phyloP scores from a whole-genome alignment of 2,888 invertebrate species.

The Leucophora obtusa region DNA sequence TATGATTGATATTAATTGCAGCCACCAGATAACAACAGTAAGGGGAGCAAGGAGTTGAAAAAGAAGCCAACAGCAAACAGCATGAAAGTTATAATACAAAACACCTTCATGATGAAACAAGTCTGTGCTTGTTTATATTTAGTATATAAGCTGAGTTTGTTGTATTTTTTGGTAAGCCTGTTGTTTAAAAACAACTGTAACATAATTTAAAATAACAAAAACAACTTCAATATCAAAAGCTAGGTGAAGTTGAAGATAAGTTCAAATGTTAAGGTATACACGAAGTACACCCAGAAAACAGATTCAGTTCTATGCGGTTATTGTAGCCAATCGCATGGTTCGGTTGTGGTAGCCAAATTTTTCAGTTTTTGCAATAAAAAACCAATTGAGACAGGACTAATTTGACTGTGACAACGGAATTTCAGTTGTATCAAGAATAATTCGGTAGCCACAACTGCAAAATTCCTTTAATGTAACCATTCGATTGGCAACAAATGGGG shows the following conservation, averaged over 20 bases:
- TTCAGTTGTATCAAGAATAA: too few species aligned
- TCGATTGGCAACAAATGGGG: too few species aligned
- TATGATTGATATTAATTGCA: slow-evolving; percentile 63
- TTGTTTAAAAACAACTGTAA: slow-evolving; percentile 13
- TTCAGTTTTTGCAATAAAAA: too few species aligned
- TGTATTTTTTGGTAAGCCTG: slow-evolving; percentile 13
- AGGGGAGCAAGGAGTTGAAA: slow-evolving; percentile 35
- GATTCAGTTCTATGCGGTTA: too few species aligned
- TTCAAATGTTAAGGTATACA: slow-evolving; percentile 34
- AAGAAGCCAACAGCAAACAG: not conserved
- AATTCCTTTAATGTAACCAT: too few species aligned
- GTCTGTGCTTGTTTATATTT: slow-evolving; percentile 13
- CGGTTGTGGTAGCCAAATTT: too few species aligned
- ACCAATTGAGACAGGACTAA: too few species aligned
- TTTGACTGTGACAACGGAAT: too few species aligned
- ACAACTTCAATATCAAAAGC: not conserved
- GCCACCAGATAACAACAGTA: slow-evolving; percentile 51
- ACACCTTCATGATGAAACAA: slow-evolving; percentile 19
- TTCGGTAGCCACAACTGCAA: too few species aligned
- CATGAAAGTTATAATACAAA: slow-evolving; percentile 11
- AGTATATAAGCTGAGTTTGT: not conserved
- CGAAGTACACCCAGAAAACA: too few species aligned
- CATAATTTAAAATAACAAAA: slow-evolving; percentile 22
- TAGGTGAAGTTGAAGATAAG: slow-evolving; percentile 32
- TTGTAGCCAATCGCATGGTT: too few species aligned